Evolutionary conservation across 2,888 invertebrate species (phyloP), one percentile per base, ranked within the genome.

Genomic region (Netelia melanura): DNA sequence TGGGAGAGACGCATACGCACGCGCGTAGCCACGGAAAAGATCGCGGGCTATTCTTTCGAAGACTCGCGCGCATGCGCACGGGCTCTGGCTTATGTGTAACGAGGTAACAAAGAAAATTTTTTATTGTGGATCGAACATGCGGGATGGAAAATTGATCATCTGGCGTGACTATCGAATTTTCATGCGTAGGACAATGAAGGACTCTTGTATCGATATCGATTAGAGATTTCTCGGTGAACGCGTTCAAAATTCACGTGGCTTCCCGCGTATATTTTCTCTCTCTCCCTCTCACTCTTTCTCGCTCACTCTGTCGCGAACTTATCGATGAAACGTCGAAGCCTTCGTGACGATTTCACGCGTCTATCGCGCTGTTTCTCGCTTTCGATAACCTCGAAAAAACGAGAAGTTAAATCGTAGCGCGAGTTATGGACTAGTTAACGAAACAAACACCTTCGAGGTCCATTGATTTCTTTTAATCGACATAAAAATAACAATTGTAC

Each of bases 1-100:
- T 44, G 78, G 74, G 80, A 71, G 62, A 79, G 52, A 38, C 78
- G 61, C 54, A 23, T 62, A 38, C 52, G 23, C 78, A 74, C 77
- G 58, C 77, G 77, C 61, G n/a, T 44, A 44, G 76, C 85, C 61
- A 61, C 81, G 85, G 71, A 85, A 85, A 85, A 81, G 81, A 81
- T 85, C 81, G 75, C 75, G 70, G 38, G 23, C 48, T 30, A 14
- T 65, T 76, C 38, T 70, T 70, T 61, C 62, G 61, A 61, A 23
- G 48, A 56, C 52, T 67, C n/a, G 30, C 48, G 23, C 58, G 17
- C 58, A 58, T 21, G 58, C 17, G 58, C 21, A 21, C 58, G 23
- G 9, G 21, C n/a, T 6, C 48, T 48, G 14, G 48, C 3, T 48
- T 30, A 30, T 30, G 3, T 30, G 30, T 30, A 30, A 30, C 30